Evolutionary conservation across 2,888 invertebrate genomes (phyloP), one percentile per base, ranked within the genome.

Genomic region (Rotaria sp.): DNA sequence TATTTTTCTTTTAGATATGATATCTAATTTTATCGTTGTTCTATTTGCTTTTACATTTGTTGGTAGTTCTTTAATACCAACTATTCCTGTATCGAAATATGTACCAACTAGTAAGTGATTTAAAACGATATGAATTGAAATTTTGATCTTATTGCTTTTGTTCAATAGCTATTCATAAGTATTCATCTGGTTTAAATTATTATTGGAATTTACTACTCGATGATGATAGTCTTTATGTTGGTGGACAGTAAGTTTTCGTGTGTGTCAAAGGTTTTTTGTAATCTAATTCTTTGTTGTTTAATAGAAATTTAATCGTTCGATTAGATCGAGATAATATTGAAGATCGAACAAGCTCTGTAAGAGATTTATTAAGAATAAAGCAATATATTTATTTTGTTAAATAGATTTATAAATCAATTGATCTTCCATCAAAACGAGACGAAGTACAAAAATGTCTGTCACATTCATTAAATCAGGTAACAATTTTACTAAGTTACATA

Each of bases 361-460:
- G 80, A 21, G 2, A 10, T 80, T 80, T 45, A n/a, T 80, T 0
- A 26, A 26, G 24, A 80, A 0, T 45, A 26, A n/a, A 15, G 11
- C 2, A 45, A 45, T 26, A 45, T 11, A 80, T 41, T n/a, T 80
- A 2, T 24, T 74, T 80, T 11, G 21, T 45, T 8, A 26, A 45
- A n/a, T 80, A 80, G 80, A 26, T 80, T 80, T 80, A 80, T 15
- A 80, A 80, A 80, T 80, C 80, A 10, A 45, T 80, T 45, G 80
- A 80, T 45, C 45, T 80, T n/a, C 80, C 80, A 80, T 80, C 45
- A 38, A 80, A 80, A 45, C 80, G 80, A 13, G 80, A 80, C 45
- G 80, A 80, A 80, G 45, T 80, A 45, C 80, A 80, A 80, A 80
- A 80, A 80, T 80, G 80, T 45, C n/a, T 80, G n/a, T 45, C 80